Evolutionary conservation across 2,797 vertebrate species (phyloP).

Genomic region (Catharus ustulatus): DNA sequence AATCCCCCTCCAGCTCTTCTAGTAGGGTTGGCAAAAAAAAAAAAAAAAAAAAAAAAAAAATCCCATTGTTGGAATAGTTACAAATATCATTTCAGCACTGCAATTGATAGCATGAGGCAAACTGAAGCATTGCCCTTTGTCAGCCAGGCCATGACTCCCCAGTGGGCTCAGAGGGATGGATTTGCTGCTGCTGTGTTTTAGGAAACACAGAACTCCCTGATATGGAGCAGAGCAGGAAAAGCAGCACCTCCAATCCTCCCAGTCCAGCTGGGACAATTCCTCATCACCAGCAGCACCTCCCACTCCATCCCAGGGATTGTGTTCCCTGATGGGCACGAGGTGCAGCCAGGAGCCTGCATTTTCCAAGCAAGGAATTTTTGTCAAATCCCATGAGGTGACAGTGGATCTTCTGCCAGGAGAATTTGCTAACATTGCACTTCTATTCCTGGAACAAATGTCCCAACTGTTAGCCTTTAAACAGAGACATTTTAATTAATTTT

Average conservation of each 20-base stretch:
- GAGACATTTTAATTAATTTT: constrained; percentile 17
- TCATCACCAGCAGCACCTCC: neutral
- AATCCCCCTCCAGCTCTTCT: neutral
- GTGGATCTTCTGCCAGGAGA: neutral
- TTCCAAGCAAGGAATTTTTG: neutral
- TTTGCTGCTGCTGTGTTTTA: neutral
- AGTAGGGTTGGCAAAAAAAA: neutral
- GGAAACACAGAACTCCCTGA: neutral
- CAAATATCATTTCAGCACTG: neutral
- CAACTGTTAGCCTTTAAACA: neutral
- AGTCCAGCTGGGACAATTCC: neutral
- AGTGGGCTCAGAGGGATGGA: neutral
- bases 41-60: neutral
- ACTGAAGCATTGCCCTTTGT: neutral
- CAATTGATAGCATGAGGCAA: neutral
- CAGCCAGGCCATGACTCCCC: accelerated
- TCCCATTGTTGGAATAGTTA: neutral
- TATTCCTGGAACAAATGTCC: constrained; percentile 32
- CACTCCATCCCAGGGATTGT: accelerated
- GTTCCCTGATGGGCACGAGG: neutral
- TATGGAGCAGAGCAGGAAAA: neutral
- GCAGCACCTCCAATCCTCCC: neutral
- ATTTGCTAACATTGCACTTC: neutral
- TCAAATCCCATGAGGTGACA: neutral
- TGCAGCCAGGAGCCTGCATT: neutral